Evolutionary conservation across 2,888 invertebrate species (phyloP).

Genomic region (Leptopilina myrica): DNA sequence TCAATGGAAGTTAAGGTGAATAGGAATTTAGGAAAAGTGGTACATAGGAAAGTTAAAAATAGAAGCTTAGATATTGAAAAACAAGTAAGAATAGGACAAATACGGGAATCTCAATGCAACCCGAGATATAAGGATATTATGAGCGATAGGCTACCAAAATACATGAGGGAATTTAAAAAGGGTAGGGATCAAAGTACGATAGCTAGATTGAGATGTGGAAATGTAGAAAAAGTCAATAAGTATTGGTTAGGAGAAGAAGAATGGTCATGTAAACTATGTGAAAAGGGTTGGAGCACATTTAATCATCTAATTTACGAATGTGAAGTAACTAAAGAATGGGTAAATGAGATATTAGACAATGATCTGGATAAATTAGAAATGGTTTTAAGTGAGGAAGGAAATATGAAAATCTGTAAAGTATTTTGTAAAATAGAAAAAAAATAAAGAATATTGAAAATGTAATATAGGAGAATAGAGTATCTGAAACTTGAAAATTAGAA

Average conservation of each 20-base stretch:
- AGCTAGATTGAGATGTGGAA: slow-evolving; percentile 26
- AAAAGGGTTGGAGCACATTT: slow-evolving; percentile 1
- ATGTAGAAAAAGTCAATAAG: slow-evolving; percentile 20
- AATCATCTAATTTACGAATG: slow-evolving; percentile 2
- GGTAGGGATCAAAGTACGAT: background rate
- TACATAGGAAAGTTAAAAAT: too few species aligned
- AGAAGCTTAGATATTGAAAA: too few species aligned
- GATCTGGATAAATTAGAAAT: background rate
- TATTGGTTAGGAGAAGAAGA: slow-evolving; percentile 31
- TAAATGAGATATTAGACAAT: background rate
- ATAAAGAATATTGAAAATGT: too few species aligned
- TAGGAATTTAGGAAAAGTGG: too few species aligned
- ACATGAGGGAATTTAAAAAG: background rate
- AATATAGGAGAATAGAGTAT: too few species aligned
- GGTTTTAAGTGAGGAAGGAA: background rate
- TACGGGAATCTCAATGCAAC: background rate
- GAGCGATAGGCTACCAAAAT: background rate
- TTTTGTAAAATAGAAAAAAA: background rate
- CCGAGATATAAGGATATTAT: background rate
- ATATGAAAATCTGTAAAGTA: background rate
- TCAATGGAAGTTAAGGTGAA: too few species aligned
- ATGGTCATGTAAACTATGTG: slow-evolving; percentile 5
- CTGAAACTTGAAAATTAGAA: too few species aligned
- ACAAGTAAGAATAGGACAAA: too few species aligned
- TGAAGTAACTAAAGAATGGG: background rate